Percentiles rank a stretch among this genome's conserved stretches.
Conservation (phyloP, 2,888 invertebrate genomes). For the Ptychoptera albimana region DNA sequence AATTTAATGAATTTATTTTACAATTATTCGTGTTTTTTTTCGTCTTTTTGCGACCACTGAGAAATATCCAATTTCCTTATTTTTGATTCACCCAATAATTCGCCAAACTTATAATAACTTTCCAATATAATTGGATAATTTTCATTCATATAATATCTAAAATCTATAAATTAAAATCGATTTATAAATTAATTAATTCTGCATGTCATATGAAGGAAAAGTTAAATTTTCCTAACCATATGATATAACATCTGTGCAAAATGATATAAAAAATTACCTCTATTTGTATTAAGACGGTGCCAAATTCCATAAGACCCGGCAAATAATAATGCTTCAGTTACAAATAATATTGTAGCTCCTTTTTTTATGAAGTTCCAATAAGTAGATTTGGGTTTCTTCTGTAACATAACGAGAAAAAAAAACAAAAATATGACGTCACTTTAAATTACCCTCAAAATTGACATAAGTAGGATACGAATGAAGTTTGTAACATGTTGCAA, state of each 20-base stretch:
- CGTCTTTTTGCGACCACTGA: constrained; percentile 33
- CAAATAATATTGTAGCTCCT: constrained; percentile 38
- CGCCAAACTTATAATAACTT: constrained; percentile 52
- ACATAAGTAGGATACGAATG: too few species aligned
- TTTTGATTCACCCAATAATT: constrained; percentile 34
- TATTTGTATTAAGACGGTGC: constrained; percentile 50
- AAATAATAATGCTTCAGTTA: constrained; percentile 42
- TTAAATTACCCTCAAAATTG: neutral
- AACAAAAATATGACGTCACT: constrained; percentile 7
- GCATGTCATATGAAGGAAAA: neutral
- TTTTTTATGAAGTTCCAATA: constrained; percentile 36
- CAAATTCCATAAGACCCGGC: constrained; percentile 46
- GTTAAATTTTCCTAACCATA: neutral
- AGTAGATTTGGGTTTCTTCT: constrained; percentile 41
- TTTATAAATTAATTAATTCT: constrained; percentile 3
- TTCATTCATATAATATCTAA: constrained; percentile 47
- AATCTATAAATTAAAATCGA: constrained; percentile 37
- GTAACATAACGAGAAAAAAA: constrained; percentile 38
- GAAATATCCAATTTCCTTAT: constrained; percentile 37
- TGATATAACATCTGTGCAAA: neutral
- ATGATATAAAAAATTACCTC: constrained; percentile 37
- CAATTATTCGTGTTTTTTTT: constrained; percentile 35
- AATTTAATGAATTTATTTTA: constrained; percentile 36
- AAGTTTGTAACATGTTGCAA: too few species aligned
- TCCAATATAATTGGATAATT: constrained; percentile 50